phyloP scores from a whole-genome alignment of 2,888 invertebrate species.

The Anarsia innoxiella region DNA sequence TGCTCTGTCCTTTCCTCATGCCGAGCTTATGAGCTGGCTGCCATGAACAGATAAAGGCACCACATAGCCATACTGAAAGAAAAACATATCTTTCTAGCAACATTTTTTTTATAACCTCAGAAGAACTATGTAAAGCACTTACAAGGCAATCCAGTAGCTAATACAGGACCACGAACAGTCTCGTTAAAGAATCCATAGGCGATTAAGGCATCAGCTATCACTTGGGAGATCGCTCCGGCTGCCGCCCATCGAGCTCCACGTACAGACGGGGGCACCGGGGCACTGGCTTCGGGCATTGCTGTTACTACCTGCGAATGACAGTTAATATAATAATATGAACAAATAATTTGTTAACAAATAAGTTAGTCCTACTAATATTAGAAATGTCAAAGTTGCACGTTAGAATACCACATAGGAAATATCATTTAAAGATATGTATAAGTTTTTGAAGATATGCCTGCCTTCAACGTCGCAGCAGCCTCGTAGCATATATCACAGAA shows the following conservation, averaged over 20 bases:
- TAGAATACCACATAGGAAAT: too few species aligned
- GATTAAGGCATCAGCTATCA: constrained; percentile 47
- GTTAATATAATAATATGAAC: background rate
- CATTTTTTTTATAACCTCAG: too few species aligned
- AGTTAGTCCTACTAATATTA: too few species aligned
- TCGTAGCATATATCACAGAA: too few species aligned
- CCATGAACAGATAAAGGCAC: constrained; percentile 67
- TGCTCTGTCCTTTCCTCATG: constrained; percentile 41
- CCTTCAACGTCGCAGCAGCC: too few species aligned
- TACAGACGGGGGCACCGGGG: constrained; percentile 49
- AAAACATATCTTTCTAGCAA: background rate
- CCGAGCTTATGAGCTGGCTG: constrained; percentile 70
- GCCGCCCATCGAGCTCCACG: constrained; percentile 57
- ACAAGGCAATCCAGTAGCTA: constrained; percentile 57
- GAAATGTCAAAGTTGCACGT: too few species aligned
- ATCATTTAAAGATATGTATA: too few species aligned
- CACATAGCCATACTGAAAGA: constrained; percentile 61
- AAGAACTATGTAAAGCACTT: too few species aligned
- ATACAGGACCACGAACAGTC: constrained; percentile 45
- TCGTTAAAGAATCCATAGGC: constrained; percentile 57
- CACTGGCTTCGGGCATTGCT: constrained; percentile 57
- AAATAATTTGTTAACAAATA: too few species aligned
- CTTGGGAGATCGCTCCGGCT: constrained; percentile 48
- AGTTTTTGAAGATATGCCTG: too few species aligned
- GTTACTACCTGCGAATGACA: constrained; percentile 55